Evolutionary conservation across 2,888 invertebrate genomes (phyloP), one percentile per base, ranked within the genome.

Genomic region (Xylophagus ater): DNA sequence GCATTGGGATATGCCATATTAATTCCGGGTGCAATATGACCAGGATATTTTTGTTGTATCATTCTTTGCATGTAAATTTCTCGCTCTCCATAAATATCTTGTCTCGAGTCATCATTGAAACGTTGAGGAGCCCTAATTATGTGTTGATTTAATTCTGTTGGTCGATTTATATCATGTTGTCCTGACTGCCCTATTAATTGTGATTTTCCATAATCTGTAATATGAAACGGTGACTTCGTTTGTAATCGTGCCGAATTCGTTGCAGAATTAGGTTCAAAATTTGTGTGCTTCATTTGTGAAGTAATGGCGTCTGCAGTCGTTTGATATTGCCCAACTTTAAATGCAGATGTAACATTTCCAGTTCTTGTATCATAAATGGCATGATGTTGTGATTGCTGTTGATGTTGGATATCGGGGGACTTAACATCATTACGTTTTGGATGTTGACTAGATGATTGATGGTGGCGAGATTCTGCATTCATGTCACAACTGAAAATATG

Each of bases 401-500:
- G n/a, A n/a, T 60, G 65, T 42, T 25, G 25, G 12, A n/a, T 26
- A 19, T 49, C 59, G 48, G 60, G 59, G 46, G 66, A 66, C 50
- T 62, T 67, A 35, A 57, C 59, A 51, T 66, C 61, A 18, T 66
- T 65, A 49, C 62, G 65, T 55, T 59, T 55, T 66, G 62, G 57
- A 54, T 63, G 51, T 60, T 64, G 60, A 62, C 61, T 58, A 66
- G 66, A 55, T 63, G 66, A 53, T 67, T 69, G 64, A 52, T 69
- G 69, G 49, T 68, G 68, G 65, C 69, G 65, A 57, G 69, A 58
- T 52, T 70, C 71, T 53, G 69, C 69, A 55, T 68, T 70, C 49
- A 69, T 69, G 54, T 71, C 71, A 51, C 68, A 69, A 65, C 71
- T 71, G 66, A 55, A 69, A 68, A 50, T 33, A n/a, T n/a, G n/a